Percentiles rank a stretch among this genome's conserved stretches.
These are phyloP conservation scores for Crocidura indochinensis DNA, from an alignment of 2,797 vertebrate genomes.

Conservation along the genomic window DNA sequence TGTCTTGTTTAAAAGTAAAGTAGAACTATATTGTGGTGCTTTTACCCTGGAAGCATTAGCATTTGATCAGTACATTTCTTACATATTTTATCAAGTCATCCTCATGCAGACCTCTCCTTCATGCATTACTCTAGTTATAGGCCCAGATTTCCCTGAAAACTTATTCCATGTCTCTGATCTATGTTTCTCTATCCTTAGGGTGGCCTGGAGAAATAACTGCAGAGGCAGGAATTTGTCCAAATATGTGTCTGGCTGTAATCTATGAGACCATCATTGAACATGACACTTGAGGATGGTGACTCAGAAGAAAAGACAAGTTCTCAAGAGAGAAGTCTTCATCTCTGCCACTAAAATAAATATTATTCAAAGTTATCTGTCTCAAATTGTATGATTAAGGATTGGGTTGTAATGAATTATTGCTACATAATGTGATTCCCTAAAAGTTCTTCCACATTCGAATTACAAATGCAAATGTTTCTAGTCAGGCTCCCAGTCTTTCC, in stretches of 20 bases:
- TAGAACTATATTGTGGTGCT: neutral
- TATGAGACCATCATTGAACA: neutral
- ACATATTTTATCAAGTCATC: neutral
- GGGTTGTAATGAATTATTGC: neutral
- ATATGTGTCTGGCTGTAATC: conserved; percentile 36
- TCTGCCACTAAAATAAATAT: conserved; percentile 58
- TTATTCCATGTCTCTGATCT: neutral
- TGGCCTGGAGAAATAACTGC: conserved; percentile 22
- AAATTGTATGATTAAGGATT: conserved; percentile 9
- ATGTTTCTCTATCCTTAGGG: conserved; percentile 32
- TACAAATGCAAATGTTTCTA: too few relatives aligned
- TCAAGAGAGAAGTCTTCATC: conserved; percentile 3
- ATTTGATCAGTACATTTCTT: neutral
- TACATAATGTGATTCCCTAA: neutral
- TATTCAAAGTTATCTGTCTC: conserved; percentile 4
- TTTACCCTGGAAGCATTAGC: neutral
- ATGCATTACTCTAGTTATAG: neutral
- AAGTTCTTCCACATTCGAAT: neutral
- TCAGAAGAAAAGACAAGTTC: neutral
- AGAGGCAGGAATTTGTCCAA: conserved; percentile 37
- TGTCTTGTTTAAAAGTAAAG: neutral
- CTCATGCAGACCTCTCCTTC: neutral
- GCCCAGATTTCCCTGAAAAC: neutral
- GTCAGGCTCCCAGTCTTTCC: too few relatives aligned
- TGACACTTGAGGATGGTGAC: neutral